Base-by-base conservation (phyloP, 2,797 vertebrate species). In the Miichthys miiuy region DNA sequence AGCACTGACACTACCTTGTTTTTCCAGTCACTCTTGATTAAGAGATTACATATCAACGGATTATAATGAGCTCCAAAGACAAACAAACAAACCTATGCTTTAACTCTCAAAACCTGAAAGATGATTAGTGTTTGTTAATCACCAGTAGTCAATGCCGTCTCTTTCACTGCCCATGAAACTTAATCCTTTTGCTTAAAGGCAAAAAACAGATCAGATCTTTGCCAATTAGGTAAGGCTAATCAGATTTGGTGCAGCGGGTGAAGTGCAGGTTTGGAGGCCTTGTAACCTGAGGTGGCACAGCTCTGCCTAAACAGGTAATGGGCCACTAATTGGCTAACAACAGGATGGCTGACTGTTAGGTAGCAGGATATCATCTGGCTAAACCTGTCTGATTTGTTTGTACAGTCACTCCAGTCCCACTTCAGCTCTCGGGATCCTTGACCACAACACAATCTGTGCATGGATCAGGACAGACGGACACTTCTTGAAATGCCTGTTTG, bases 371-470 rank as follows among this genome's bases (percentile, higher is more conserved):
- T 88, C 83, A 90, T 84, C 84, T 68, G 60, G 72, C 72, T 85
- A 87, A 90, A 87, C 73, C 78, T 38, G 75, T 80, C 85, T 81
- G 87, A 91, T 89, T 84, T 84, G 86, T 87, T 86, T 87, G 75
- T 44, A 71, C 68, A 66, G 77, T 77, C 64, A 3, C 77, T 77
- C 68, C 68, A 69, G 87, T 89, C 82, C 77, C 65, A 80, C 86
- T 76, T 85, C 62, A 75, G 57, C 78, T 70, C 58, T 69, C 63
- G 64, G 79, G 47, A 77, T 84, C 75, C n/a, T 27, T 0, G 0
- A 54, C 30, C 48, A 23, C 21, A 20, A 5, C 3, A 63, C 83
- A 88, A 86, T 84, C 78, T 81, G 83, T 64, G 27, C 60, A n/a
- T 21, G 13, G 47, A 82, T 72, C 57, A 62, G 64, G 54, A 68